Evolutionary conservation across 2,888 invertebrate species (phyloP).

Genomic region (Zele albiditarsus): DNA sequence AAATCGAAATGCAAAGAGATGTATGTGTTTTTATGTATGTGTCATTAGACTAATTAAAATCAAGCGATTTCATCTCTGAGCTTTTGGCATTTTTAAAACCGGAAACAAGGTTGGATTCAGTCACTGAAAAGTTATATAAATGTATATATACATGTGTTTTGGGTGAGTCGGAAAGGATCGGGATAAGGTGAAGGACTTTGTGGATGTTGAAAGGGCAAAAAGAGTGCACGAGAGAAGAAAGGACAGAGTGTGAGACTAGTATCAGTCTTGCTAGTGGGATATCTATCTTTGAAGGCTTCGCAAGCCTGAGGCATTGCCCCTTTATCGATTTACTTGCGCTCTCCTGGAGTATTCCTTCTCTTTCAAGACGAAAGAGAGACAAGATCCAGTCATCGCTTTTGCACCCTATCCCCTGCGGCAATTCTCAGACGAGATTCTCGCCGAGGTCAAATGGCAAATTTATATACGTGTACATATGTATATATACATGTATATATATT

Average conservation of each 20-base stretch:
- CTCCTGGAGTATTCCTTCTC: background rate
- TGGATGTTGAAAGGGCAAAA: background rate
- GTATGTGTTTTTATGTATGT: too few species aligned
- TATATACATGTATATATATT: background rate
- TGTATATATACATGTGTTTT: background rate
- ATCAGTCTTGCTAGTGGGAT: background rate
- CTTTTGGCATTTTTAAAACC: background rate
- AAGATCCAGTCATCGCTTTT: background rate
- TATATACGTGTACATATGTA: background rate
- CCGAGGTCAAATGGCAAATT: background rate
- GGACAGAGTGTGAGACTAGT: too few species aligned
- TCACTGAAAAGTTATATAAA: background rate
- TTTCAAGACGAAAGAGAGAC: background rate
- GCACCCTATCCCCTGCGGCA: background rate
- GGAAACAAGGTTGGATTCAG: background rate
- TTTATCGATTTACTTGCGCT: background rate
- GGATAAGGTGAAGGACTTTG: background rate
- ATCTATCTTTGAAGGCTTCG: slow-evolving; percentile 2
- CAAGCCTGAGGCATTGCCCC: background rate
- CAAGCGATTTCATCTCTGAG: background rate
- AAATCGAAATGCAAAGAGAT: too few species aligned
- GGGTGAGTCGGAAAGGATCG: background rate
- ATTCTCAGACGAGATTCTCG: background rate
- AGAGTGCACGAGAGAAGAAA: background rate
- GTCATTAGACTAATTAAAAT: background rate